phyloP scores from a whole-genome alignment of 1,140 invertebrate species.

The Aricia agestis region DNA sequence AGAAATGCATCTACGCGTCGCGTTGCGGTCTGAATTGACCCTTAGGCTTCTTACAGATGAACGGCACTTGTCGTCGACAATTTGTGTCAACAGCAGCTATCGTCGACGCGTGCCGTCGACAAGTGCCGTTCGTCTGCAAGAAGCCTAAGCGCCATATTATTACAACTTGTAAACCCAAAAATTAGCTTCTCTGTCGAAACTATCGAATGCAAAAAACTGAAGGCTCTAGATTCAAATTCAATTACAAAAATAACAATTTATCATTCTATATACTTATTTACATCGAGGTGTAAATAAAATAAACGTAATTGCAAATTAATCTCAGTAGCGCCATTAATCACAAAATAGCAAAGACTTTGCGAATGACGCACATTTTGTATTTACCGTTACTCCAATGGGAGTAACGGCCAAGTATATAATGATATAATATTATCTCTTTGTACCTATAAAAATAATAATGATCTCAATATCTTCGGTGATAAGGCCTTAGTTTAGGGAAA shows the following conservation, averaged over 20 bases:
- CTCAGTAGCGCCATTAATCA: neutral
- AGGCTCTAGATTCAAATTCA: neutral
- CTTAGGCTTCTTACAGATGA: too few species aligned
- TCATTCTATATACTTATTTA: neutral
- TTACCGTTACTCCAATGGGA: neutral
- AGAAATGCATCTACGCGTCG: too few species aligned
- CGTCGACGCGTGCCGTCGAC: too few species aligned
- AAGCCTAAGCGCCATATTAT: too few species aligned
- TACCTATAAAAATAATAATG: slow-evolving; percentile 13
- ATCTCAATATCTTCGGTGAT: slow-evolving; percentile 3
- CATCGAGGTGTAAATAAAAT: neutral
- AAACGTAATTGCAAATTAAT: neutral
- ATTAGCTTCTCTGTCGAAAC: too few species aligned
- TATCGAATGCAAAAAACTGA: too few species aligned
- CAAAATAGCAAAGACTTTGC: neutral
- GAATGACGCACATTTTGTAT: neutral
- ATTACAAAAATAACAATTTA: neutral
- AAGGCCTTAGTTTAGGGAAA: neutral
- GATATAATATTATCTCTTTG: neutral
- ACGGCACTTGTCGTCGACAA: too few species aligned
- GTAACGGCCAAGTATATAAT: too few species aligned
- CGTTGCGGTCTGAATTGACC: too few species aligned
- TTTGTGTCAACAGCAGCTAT: too few species aligned
- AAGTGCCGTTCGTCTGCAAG: too few species aligned
- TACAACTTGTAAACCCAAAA: too few species aligned